Conservation (phyloP, 2,113 vertebrate species). For the Tauraco erythrolophus region DNA sequence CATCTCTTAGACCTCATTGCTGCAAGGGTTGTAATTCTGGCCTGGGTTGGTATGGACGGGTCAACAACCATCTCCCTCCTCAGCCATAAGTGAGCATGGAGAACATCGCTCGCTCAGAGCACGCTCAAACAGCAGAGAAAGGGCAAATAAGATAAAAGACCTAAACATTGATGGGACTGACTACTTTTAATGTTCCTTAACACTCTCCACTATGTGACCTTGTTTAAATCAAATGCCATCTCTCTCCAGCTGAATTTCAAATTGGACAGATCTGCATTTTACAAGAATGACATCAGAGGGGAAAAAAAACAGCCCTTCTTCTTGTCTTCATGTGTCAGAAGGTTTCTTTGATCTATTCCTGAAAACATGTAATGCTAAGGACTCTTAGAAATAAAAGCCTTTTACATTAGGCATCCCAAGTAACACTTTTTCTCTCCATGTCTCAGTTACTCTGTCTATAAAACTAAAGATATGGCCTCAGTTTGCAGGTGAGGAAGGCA, state of each 20-base stretch:
- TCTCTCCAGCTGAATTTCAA: background rate
- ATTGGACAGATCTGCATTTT: background rate
- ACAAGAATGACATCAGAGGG: background rate
- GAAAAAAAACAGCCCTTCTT: background rate
- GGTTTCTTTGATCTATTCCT: background rate
- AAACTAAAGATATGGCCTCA: background rate
- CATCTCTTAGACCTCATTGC: background rate
- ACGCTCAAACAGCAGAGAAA: background rate
- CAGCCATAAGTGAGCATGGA: fast-evolving
- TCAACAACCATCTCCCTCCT: background rate
- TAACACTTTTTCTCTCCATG: background rate
- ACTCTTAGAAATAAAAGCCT: background rate
- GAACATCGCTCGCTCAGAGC: background rate
- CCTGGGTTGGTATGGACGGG: background rate
- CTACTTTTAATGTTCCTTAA: background rate
- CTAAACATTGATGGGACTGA: background rate
- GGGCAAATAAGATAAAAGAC: background rate
- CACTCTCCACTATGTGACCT: background rate
- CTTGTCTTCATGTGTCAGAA: background rate
- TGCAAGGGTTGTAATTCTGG: background rate
- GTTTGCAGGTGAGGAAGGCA: background rate
- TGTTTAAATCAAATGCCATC: background rate
- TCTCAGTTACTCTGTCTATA: background rate
- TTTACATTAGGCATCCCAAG: background rate
- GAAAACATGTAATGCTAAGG: background rate